Evolutionary conservation across 2,888 invertebrate genomes (phyloP).

Genomic region (Syrphus vitripennis): DNA sequence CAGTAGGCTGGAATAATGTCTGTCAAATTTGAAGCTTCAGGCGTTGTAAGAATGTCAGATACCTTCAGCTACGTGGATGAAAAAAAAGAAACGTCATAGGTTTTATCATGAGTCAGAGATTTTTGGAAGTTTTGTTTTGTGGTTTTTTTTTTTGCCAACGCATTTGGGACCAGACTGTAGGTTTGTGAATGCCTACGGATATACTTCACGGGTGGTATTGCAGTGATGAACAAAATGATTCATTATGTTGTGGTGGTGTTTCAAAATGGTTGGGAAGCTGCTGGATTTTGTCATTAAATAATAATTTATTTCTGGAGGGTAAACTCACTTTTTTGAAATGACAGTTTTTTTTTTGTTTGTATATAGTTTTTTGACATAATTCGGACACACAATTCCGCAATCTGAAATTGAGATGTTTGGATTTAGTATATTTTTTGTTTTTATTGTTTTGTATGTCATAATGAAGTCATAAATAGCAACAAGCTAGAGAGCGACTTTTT

Average conservation of each 20-base stretch:
- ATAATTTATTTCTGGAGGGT: neutral
- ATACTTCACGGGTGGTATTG: constrained; percentile 3
- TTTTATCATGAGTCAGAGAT: constrained; percentile 37
- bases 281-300: neutral
- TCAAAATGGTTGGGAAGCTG: neutral
- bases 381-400: too few relatives aligned
- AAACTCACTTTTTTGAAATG: too few relatives aligned
- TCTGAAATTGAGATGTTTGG: too few relatives aligned
- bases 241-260: neutral
- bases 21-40: constrained; percentile 19
- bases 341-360: too few relatives aligned
- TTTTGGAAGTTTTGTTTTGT: neutral
- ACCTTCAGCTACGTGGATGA: neutral
- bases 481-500: too few relatives aligned
- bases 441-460: too few relatives aligned
- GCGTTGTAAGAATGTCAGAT: neutral
- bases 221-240: neutral
- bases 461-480: too few relatives aligned
- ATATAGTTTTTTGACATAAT: too few relatives aligned
- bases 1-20: constrained; percentile 50
- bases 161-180: neutral
- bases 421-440: too few relatives aligned
- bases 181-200: constrained; percentile 35
- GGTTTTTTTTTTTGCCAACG: neutral
- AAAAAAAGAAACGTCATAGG: constrained; percentile 6